Base-by-base conservation (phyloP, 2,888 invertebrate genomes). In the Aleiodes leptofemur region DNA sequence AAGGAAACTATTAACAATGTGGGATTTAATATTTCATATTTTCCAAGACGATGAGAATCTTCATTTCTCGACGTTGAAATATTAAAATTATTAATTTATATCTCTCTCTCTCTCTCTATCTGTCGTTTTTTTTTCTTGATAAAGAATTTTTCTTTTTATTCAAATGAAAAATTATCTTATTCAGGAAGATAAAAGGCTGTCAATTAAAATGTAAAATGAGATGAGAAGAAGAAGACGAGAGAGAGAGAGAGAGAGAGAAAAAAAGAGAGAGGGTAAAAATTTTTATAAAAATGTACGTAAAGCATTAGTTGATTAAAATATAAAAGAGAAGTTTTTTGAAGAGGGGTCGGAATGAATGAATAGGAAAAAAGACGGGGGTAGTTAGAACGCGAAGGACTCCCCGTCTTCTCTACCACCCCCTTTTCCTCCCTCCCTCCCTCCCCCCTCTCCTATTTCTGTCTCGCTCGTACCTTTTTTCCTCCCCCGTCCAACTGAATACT, bases 221-320 rank as follows among this genome's bases (percentile, higher is more conserved):
- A 34, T 76, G 80, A 77, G 79, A 79, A 73, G 78, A 34, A 31
- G 56, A 38, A 59, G 31, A 55, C 61, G 51, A 53, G 57, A 3
- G 5, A 31, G n/a, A n/a, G 80, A 77, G 79, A 79, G 73, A 79
- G 23, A 31, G 56, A 38, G 68, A 48, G 55, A 64, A 43, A 53
- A 51, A 3, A 1, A 34, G 68, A 48, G 59, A 56, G 51, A 53
- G 57, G 4, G 5, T 80, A 79, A 77, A 79, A 77, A 78, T 76
- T 77, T 55, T 74, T 68, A 61, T 64, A 81, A 82, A 87, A 87
- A 87, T 87, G 88, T 87, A 88, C 87, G 88, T 87, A 87, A 87
- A 87, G 88, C 88, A 88, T 88, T 88, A 89, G 88, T 89, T 89
- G 88, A 88, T 89, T 88, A 88, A 88, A 89, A 89, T 88, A 88